Evolutionary conservation across 2,888 invertebrate species (phyloP).

Genomic region (Gryllus longicercus): DNA sequence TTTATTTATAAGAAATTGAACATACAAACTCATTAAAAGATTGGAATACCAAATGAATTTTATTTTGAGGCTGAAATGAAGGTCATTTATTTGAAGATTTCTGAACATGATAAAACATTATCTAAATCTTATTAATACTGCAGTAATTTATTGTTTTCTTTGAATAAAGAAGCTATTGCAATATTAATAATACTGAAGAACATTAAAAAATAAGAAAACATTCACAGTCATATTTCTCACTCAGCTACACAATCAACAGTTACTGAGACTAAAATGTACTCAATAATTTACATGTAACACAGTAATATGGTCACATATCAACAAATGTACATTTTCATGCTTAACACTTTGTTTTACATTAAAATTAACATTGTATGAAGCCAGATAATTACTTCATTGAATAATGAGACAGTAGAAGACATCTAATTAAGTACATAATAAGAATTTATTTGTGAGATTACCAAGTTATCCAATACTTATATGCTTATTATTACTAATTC

Average conservation of each 20-base stretch:
- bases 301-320: background rate
- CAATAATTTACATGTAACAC: background rate
- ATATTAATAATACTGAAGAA: constrained; percentile 17
- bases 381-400: background rate
- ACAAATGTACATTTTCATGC: background rate
- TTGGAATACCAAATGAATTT: too few species aligned
- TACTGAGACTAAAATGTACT: background rate
- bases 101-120: too few species aligned
- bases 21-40: too few species aligned
- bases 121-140: too few species aligned
- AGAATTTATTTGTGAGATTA: background rate
- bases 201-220: background rate
- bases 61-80: too few species aligned
- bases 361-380: background rate
- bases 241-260: too few species aligned
- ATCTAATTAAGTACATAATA: constrained; percentile 7
- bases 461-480: background rate
- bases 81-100: too few species aligned
- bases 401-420: background rate
- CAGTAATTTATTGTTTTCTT: background rate
- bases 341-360: background rate
- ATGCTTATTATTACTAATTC: background rate
- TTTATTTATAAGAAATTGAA: too few species aligned
- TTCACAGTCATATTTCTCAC: too few species aligned
- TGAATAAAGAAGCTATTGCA: background rate